Base-by-base conservation (phyloP, 2,113 vertebrate genomes). In the Pithys albifrons region DNA sequence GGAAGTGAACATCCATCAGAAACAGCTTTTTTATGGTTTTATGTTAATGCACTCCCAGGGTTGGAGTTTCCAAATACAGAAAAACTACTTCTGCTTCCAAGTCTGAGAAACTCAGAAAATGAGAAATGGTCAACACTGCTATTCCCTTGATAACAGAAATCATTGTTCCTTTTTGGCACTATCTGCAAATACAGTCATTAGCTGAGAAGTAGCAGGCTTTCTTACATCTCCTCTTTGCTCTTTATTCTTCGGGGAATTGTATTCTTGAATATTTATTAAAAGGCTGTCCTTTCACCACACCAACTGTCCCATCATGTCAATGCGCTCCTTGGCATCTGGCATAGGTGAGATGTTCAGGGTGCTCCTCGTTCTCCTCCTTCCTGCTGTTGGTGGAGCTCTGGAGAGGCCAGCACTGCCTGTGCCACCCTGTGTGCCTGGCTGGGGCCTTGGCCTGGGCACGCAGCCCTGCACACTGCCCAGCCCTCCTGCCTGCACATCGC, bases 111-210 rank as follows among this genome's bases (percentile, higher is more conserved):
- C 76, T 64, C 79, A 84, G 72, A 76, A 84, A 84, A 76, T 91
- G 87, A 73, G 88, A 91, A 91, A 66, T 5, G 14, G 76, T 93
- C 76, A 73, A 51, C 74, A 24, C 41, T 85, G 66, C 54, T 86
- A 57, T 74, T 82, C 39, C 59, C 78, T 90, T 3, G 2, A 75
- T 81, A 88, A 90, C 78, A 94, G 82, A 80, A 84, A 72, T 72
- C 59, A 67, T 93, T 90, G 83, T 91, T 94, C 57, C 75, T 91
- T 92, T 74, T 85, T 90, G 88, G 90, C 95, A 86, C 29, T 90
- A 91, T 82, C 82, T 71, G 72, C 75, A 92, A 93, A 74, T 59
- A 43, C 64, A 88, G 52, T 71, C 65, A 89, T 84, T 87, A 93
- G 59, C 77, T 94, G 90, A 92, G 95, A 95, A 83, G 79, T 41